Evolutionary conservation across 2,888 invertebrate species (phyloP), one percentile per base, ranked within the genome.

Genomic region (Ichneumoninae sp.): DNA sequence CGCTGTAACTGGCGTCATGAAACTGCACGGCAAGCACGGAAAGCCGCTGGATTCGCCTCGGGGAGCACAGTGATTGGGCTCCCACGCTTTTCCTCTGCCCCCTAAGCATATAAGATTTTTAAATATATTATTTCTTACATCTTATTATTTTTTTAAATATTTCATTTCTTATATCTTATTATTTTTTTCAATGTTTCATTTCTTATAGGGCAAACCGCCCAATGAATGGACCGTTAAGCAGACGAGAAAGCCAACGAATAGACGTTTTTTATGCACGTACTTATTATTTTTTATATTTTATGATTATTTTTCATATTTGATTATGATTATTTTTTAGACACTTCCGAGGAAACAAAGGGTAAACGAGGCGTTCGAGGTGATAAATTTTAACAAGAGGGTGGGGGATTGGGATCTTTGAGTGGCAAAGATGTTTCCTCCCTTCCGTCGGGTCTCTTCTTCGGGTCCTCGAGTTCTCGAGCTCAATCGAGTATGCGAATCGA

Each of bases 401-500:
- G 76, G 44, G 33, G 4, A 22, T 68, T 40, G 54, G 26, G 4
- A 57, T 77, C 44, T 47, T 68, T 22, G 57, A 44, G 26, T 68
- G 44, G 40, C 30, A 57, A 54, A 77, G 50, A 26, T 26, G 26
- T 57, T 57, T 57, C 19, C 19, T 10, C 13, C 57, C 57, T 7
- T 22, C 26, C 22, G 3, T 22, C 57, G 57, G 10, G 60, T 33
- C 60, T 63, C 33, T 33, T 33, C 16, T n/a, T 33, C 16, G 30
- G 60, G 30, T 63, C 60, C 30, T 63, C 33, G 60, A 16, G 30
- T 57, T 26, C 57, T 52, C 44, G 54, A 74, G 77, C 73, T 81
- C 81, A 84, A 84, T 81, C 77, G 83, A 81, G 81, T 73, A 84
- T 84, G 81, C 74, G 83, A 84, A 68, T 84, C 73, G 77, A 81